Base-by-base conservation (phyloP, 2,888 invertebrate species). In the Smittia sp. region DNA sequence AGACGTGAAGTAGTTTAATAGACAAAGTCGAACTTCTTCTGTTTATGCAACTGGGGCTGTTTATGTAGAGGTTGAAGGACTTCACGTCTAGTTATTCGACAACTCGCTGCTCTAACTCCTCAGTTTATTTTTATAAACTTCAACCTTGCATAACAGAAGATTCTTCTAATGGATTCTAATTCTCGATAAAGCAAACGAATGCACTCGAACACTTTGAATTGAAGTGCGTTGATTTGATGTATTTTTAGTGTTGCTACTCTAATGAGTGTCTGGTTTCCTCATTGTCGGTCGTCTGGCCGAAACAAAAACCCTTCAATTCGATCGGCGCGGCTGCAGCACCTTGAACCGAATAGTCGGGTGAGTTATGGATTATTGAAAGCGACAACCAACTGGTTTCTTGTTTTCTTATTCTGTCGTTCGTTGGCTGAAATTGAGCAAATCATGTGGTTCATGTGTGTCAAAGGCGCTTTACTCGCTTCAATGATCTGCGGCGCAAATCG, bases 381-480 rank as follows among this genome's bases (percentile, higher is more conserved):
- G 22, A 58, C 58, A 46, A n/a, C 46, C 11, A 18, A 58, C 58
- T 58, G 58, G 20, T 58, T 58, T 58, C 9, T 7, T 58, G 58
- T 20, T 58, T 58, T 58, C 58, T 58, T 58, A 7, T 58, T 58
- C n/a, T 46, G 11, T 46, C 46, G 11, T 46, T 46, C 15, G 11
- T 2, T n/a, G 2, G 22, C 22, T 2, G 18, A 20, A 22, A n/a
- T 58, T 22, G 22, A 58, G 58, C 58, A 58, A 58, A 58, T 58
- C 58, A 58, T 58, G 58, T 22, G 18, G 18, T 22, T 58, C 58
- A 58, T 58, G 22, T 58, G 58, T 58, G 58, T 58, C 58, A 58
- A 46, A 46, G 46, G 13, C 46, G 15, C 46, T 15, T 32, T 46
- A 46, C 15, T 46, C 32, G 32, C 32, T 46, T 46, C 46, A 11